phyloP scores from a whole-genome alignment of 2,888 invertebrate genomes.

The Cephus runcator region DNA sequence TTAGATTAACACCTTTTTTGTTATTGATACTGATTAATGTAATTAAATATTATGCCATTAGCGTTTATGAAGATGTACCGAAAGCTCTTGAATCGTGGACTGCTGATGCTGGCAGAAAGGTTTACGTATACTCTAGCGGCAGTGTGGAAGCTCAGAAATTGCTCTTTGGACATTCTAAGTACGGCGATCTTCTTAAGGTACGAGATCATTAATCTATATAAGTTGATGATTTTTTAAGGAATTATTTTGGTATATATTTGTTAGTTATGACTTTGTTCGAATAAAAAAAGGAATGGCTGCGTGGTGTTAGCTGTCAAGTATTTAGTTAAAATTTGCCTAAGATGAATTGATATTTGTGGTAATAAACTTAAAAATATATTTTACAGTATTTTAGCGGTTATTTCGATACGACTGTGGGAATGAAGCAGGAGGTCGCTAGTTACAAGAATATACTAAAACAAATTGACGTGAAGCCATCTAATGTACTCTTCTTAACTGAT shows the following conservation, averaged over 20 bases:
- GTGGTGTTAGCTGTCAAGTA: not conserved
- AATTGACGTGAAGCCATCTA: conserved; percentile 72
- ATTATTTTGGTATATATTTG: too few species aligned
- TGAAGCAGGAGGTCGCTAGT: conserved; percentile 81
- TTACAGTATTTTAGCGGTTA: conserved; percentile 76
- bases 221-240: not conserved
- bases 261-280: too few species aligned
- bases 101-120: conserved; percentile 70
- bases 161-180: conserved; percentile 79
- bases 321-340: not conserved
- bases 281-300: not conserved
- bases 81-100: conserved; percentile 80
- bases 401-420: conserved; percentile 88
- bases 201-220: conserved; percentile 31
- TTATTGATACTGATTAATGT: not conserved
- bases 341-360: not conserved
- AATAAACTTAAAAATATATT: not conserved
- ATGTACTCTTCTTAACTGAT: conserved; percentile 90
- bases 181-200: conserved; percentile 80
- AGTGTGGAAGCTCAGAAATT: conserved; percentile 91
- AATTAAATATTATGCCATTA: conserved; percentile 64
- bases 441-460: conserved; percentile 81
- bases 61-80: conserved; percentile 89
- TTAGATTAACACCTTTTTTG: not conserved
- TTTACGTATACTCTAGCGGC: conserved; percentile 93